Evolutionary conservation across 2,888 invertebrate species (phyloP), one percentile per base, ranked within the genome.

Genomic region (Philereme transversata): DNA sequence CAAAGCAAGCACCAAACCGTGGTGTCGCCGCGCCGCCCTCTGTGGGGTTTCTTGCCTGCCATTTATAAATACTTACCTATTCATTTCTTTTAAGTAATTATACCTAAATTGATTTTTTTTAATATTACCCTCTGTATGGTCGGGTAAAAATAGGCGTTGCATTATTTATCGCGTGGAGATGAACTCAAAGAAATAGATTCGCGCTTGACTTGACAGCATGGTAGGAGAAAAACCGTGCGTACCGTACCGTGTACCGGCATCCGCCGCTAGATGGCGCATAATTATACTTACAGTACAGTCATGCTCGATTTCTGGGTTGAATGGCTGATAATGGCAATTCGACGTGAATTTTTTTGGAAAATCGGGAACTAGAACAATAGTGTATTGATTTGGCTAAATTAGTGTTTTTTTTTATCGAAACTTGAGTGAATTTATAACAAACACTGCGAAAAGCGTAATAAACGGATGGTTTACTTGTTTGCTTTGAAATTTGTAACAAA

Each of bases 241-340:
- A 43, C 10, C 11, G 10, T 10, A 43, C 10, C 50, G 66, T 67
- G 48, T 47, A 40, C 9, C 5, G 6, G 43, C 5, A 36, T 41
- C 60, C 8, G 51, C 50, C 69, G 68, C 65, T 64, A 88, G 87
- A 84, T 84, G 87, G 84, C 86, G 81, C 62, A 49, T 40, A 54
- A 43, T 58, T 48, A 43, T 68, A 68, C 54, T 62, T 62, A 65
- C 72, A 68, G 60, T 65, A 22, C 22, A 74, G 73, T 74, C 70
- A 73, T 73, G 75, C 70, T 77, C 67, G 77, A 71, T 79, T 69
- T 78, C 72, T 78, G 83, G 74, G 83, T 84, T 87, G 86, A 86
- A 87, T 86, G 85, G 77, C 87, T 86, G 87, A 85, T 88, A 84
- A 81, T 79, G 77, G 73, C 77, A 75, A 77, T 77, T 78, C 70